Conservation (phyloP, 2,888 invertebrate species). For the Parochlus steinenii region DNA sequence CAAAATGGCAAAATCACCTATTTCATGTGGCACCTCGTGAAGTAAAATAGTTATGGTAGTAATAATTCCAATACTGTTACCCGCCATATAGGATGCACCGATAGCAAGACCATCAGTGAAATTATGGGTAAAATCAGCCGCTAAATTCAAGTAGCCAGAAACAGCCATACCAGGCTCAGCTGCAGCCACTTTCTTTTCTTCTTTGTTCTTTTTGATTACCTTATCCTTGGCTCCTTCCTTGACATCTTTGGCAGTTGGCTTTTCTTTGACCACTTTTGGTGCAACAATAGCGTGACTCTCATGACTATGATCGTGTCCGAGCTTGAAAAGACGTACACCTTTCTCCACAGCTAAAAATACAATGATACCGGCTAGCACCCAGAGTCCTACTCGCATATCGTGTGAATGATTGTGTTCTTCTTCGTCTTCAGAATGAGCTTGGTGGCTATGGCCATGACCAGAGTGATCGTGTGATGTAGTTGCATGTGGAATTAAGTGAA, state of each 20-base stretch:
- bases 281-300: conserved; percentile 52
- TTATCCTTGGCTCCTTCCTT: conserved; percentile 19
- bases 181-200: conserved; percentile 32
- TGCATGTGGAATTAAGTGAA: conserved; percentile 97
- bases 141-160: conserved; percentile 84
- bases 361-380: conserved; percentile 86
- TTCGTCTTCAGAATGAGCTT: conserved; percentile 31
- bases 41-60: conserved; percentile 92
- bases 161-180: conserved; percentile 46
- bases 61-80: conserved; percentile 67
- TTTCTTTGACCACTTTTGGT: conserved; percentile 16
- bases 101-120: conserved; percentile 99
- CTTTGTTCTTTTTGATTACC: conserved; percentile 21
- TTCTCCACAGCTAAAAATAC: conserved; percentile 90
- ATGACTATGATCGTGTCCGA: conserved; percentile 59
- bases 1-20: conserved; percentile 97
- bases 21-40: conserved; percentile 99
- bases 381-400: conserved; percentile 83
- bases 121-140: conserved; percentile 97
- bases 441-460: conserved; percentile 18
- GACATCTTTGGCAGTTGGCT: conserved; percentile 17
- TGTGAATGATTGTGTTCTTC: conserved; percentile 42
- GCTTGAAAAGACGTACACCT: conserved; percentile 70
- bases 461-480: conserved; percentile 38
- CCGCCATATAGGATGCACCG: conserved; percentile 92